A percentile compares a stretch with the other conserved stretches of the same genome.
phyloP scores from a whole-genome alignment of 2,113 vertebrate genomes.

The Elephantulus edwardii region DNA sequence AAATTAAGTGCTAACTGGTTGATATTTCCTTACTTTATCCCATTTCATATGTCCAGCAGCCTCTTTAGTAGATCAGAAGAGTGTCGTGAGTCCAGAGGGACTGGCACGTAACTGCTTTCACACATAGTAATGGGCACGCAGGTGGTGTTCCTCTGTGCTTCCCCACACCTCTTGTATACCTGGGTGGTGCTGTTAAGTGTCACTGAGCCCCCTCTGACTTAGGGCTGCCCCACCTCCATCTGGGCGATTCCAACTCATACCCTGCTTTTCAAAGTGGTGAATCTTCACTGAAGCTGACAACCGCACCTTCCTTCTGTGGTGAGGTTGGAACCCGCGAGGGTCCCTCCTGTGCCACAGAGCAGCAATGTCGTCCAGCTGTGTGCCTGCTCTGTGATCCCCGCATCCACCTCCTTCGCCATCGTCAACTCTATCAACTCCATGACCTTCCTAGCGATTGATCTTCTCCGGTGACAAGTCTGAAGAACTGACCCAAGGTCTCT shows the following conservation, averaged over 20 bases:
- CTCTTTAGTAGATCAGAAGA: background rate
- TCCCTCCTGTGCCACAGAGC: background rate
- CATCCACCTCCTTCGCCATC: too few relatives aligned
- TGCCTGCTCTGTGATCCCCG: too few relatives aligned
- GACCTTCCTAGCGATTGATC: background rate
- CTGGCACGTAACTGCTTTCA: background rate
- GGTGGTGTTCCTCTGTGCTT: background rate
- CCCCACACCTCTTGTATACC: background rate
- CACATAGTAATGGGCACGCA: background rate
- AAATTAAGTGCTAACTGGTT: background rate
- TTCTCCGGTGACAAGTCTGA: background rate
- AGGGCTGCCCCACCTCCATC: background rate
- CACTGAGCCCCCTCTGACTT: background rate
- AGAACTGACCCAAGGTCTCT: background rate
- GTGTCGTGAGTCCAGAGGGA: background rate
- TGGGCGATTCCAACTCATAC: background rate
- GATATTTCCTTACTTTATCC: background rate
- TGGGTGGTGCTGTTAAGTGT: background rate
- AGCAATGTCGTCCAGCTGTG: background rate
- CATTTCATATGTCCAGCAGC: background rate
- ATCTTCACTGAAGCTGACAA: too few relatives aligned
- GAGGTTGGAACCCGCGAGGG: background rate
- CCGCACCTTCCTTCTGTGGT: too few relatives aligned
- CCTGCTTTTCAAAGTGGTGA: background rate
- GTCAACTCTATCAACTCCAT: background rate